Evolutionary conservation across 2,888 invertebrate species (phyloP), one percentile per base, ranked within the genome.

Genomic region (Himalopsyche japonica): DNA sequence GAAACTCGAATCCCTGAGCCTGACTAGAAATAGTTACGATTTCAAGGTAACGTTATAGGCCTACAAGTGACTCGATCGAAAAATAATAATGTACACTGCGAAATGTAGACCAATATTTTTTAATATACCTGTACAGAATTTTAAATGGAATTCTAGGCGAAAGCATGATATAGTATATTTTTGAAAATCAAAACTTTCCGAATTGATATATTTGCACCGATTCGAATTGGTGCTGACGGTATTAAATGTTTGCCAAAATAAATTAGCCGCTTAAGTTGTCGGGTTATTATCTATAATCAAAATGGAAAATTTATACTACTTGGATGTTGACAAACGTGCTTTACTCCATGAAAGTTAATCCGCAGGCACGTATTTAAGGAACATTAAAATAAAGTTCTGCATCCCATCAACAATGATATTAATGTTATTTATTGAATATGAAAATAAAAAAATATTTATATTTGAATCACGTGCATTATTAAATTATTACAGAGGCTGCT

Each of bases 381-480:
- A 20, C 57, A 57, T 57, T 20, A 20, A 2, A 57, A 24, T 57
- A 57, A 24, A 57, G 57, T 24, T n/a, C 5, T 20, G 57, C 20
- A 57, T 57, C 8, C 24, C 5, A 57, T 57, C 57, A 43, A 43
- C 43, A 48, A 78, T 82, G 82, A 82, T 82, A 82, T 78, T 81
- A 78, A 78, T 20, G 57, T 80, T 18, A 76, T 57, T 57, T 57
- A 57, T 57, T n/a, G 6, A 57, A 57, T 57, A 10, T 57, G 57
- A 57, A n/a, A 57, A 8, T 57, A 20, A 24, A 57, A 57, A n/a
- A 24, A 57, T 49, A 57, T 24, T 7, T 57, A 57, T 57, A 57
- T 57, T 20, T 20, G 57, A 57, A 57, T 57, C 57, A 57, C 20
- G 2, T 8, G 15, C 57, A 57, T 57, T 20, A 20, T 24, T n/a